Base-by-base conservation (phyloP, 2,888 invertebrate species). In the Catonia carolina region DNA sequence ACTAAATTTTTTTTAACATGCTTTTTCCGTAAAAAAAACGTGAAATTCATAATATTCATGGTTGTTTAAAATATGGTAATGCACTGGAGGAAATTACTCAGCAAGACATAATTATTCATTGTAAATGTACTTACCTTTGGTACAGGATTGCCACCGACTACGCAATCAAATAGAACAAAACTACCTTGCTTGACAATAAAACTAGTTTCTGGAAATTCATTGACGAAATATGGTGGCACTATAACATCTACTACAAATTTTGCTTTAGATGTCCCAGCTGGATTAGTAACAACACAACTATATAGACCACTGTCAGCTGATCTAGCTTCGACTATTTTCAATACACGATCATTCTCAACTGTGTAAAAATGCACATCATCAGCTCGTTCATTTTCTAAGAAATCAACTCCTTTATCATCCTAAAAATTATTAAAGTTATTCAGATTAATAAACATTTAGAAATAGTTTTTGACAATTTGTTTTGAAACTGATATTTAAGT, bases 241-340 rank as follows among this genome's bases (percentile, higher is more conserved):
- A 80, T 74, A 0, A 85, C 79, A 12, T 69, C 69, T 0, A 85
- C 67, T n/a, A 70, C 65, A 49, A 82, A 76, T 1, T 72, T 71
- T 1, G 78, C 74, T 45, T 75, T 72, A 1, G 74, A 74, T 0
- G 76, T 74, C 0, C 83, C 83, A 0, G 79, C 81, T 0, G 73
- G 72, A 69, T 84, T 85, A 18, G 73, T 71, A 0, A 78, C 82
- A 1, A 78, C 72, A 64, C 85, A 86, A 0, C 77, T 75, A 68
- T 81, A 84, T 1, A 72, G 71, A 0, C 80, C 77, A 2, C 75
- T 72, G 61, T 81, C 75, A 0, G 64, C 27, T 1, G 73, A 69
- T 17, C 55, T 47, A 7, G 63, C 63, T 49, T 64, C 64, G 10
- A 57, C 51, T 12, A 67, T 59, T 47, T 60, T 60, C 12, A 67